Conservation (phyloP, 92 coral and sea anemone species). For the Porites cylindrica region DNA sequence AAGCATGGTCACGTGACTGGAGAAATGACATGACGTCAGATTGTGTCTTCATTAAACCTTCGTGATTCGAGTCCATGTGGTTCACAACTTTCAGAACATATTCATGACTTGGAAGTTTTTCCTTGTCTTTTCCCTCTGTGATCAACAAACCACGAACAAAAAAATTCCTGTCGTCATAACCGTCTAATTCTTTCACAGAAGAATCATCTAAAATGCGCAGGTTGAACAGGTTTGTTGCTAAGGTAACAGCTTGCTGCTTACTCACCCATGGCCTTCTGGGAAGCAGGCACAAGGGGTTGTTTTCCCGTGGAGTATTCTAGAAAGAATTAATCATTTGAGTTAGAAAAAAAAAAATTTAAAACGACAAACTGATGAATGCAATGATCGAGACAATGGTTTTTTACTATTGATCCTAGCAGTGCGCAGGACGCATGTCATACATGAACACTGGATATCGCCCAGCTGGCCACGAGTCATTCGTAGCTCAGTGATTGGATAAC, state of each 20-base stretch:
- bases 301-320: background rate
- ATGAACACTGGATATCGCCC: too few species aligned
- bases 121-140: background rate
- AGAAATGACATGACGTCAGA: slow-evolving; percentile 38
- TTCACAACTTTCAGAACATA: slow-evolving; percentile 33
- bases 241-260: slow-evolving; percentile 40
- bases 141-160: slow-evolving; percentile 46
- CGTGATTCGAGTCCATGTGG: slow-evolving; percentile 19
- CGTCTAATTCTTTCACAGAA: slow-evolving; percentile 53
- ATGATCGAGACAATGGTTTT: too few species aligned
- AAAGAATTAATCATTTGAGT: background rate
- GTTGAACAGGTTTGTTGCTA: slow-evolving; percentile 63
- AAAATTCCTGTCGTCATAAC: slow-evolving; percentile 73
- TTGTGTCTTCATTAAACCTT: slow-evolving; percentile 11
- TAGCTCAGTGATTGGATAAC: too few species aligned
- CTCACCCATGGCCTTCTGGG: slow-evolving; percentile 50
- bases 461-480: too few species aligned
- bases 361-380: too few species aligned
- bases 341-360: too few species aligned
- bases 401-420: too few species aligned
- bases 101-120: background rate
- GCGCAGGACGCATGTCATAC: too few species aligned
- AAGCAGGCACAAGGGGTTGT: background rate
- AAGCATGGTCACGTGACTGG: slow-evolving; percentile 19
- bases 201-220: slow-evolving; percentile 30